Conservation (phyloP, 2,113 vertebrate genomes). For the Etia nguti region DNA sequence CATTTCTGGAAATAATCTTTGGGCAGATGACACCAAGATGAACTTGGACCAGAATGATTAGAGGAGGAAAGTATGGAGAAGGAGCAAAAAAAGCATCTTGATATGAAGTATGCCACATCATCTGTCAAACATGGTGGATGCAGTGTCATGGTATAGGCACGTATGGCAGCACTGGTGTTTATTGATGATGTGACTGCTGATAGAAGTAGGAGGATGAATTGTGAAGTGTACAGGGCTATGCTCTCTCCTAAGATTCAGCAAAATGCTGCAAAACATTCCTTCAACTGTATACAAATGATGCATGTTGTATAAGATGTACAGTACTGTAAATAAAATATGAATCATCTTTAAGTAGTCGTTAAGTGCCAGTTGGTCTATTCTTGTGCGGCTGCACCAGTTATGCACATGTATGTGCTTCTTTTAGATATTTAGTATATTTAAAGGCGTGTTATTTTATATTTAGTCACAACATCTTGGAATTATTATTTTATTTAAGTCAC, state of each 20-base stretch:
- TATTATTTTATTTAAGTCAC: background rate
- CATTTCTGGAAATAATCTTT: background rate
- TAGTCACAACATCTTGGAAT: background rate
- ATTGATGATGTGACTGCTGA: background rate
- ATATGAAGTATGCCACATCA: background rate
- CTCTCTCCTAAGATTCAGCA: background rate
- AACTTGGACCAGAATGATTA: background rate
- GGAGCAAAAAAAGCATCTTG: background rate
- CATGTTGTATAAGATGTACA: background rate
- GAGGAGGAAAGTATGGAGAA: background rate
- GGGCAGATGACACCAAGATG: background rate
- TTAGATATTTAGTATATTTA: constrained; percentile 5
- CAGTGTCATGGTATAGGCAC: background rate
- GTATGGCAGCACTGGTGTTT: background rate
- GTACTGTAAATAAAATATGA: background rate
- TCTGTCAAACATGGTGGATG: background rate
- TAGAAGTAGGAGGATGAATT: background rate
- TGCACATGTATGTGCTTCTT: background rate
- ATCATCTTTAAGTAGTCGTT: background rate
- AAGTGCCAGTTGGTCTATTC: background rate
- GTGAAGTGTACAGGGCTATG: background rate
- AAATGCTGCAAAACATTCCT: background rate
- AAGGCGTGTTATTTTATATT: constrained; percentile 20
- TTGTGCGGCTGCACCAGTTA: background rate
- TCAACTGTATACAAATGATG: background rate